Percentiles rank a stretch among this genome's conserved stretches.
Conservation (phyloP, 2,888 invertebrate species). For the Microplitis manilae region DNA sequence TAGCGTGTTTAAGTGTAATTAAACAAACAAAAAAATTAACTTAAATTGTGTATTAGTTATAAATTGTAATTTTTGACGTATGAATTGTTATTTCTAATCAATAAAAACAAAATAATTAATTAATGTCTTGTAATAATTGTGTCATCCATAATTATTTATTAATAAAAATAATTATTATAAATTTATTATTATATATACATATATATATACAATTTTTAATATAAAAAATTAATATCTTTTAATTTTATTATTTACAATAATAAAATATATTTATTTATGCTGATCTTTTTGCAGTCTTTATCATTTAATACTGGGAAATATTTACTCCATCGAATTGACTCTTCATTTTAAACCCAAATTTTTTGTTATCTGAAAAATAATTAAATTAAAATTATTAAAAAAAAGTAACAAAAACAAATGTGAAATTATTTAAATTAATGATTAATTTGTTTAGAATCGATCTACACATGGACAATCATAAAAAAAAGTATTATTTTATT, state of each 20-base stretch:
- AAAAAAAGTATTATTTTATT: too few species aligned
- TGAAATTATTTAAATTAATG: slow-evolving; percentile 3
- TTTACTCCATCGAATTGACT: slow-evolving; percentile 2
- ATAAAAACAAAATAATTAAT: slow-evolving; percentile 45
- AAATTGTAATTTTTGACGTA: slow-evolving; percentile 59
- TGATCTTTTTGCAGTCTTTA: slow-evolving; percentile 40
- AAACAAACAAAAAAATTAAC: slow-evolving; percentile 41
- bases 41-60: slow-evolving; percentile 58
- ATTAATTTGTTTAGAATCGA: background rate
- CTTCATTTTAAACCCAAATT: slow-evolving; percentile 60
- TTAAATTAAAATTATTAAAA: slow-evolving; percentile 38
- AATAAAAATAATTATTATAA: slow-evolving; percentile 16
- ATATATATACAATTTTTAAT: slow-evolving; percentile 52
- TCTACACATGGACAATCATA: too few species aligned
- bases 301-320: slow-evolving; percentile 47
- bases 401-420: background rate
- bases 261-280: background rate
- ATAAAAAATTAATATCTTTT: slow-evolving; percentile 23
- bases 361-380: slow-evolving; percentile 59
- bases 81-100: slow-evolving; percentile 63
- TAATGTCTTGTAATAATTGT: slow-evolving; percentile 28
- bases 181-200: slow-evolving; percentile 1
- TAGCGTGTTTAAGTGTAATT: slow-evolving; percentile 53
- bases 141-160: background rate
- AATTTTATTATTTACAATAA: slow-evolving; percentile 9